These are phyloP conservation scores for Microplitis deprimator DNA, from an alignment of 2,888 invertebrate genomes.

Conservation along the genomic window DNA sequence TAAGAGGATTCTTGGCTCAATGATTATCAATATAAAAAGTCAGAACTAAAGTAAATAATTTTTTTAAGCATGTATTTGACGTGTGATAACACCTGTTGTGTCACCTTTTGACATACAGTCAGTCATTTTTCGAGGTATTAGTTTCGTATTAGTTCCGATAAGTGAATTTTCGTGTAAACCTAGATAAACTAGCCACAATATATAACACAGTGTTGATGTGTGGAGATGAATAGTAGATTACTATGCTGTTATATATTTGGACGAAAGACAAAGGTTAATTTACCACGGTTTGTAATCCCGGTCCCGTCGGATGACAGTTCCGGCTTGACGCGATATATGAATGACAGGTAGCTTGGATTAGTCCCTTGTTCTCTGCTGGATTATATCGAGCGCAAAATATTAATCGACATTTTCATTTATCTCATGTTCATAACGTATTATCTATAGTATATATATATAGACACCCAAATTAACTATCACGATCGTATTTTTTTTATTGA, in stretches of 20 bases:
- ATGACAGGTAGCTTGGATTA: conserved; percentile 65
- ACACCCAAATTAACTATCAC: neutral
- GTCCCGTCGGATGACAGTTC: conserved; percentile 44
- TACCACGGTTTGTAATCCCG: conserved; percentile 68
- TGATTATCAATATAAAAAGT: no score
- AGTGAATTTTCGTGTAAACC: conserved; percentile 64
- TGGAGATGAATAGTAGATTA: neutral
- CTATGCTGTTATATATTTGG: conserved; percentile 24
- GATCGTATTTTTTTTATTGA: neutral
- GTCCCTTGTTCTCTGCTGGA: conserved; percentile 68
- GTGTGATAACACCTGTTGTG: conserved; percentile 24
- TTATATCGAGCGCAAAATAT: conserved; percentile 70
- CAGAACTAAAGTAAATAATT: no score
- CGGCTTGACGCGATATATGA: conserved; percentile 42
- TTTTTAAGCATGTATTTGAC: neutral
- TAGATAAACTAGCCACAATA: conserved; percentile 2
- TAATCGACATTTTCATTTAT: conserved; percentile 59
- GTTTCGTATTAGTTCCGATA: conserved; percentile 66
- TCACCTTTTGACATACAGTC: conserved; percentile 22
- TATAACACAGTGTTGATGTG: neutral
- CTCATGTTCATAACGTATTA: conserved; percentile 16
- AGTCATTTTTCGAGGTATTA: conserved; percentile 53
- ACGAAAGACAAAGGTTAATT: conserved; percentile 65
- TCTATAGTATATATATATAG: neutral
- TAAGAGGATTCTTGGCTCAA: no score